Percentiles rank a stretch among this genome's conserved stretches.
phyloP scores from a whole-genome alignment of 1,140 invertebrate species.

The Eumeta japonica region DNA sequence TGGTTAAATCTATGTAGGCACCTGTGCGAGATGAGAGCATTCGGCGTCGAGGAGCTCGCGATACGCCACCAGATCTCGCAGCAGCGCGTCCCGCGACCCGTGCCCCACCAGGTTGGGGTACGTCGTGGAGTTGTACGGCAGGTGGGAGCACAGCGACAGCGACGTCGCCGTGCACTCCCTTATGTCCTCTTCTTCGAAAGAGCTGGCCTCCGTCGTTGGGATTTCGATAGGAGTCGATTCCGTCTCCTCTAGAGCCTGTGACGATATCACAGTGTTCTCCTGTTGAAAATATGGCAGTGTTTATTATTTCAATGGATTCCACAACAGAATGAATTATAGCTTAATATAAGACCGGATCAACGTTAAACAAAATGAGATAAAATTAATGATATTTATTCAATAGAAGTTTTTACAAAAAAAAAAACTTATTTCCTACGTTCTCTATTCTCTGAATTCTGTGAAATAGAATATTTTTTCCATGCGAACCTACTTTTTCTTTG shows the following conservation, averaged over 20 bases:
- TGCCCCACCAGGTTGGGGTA: constrained; percentile 80
- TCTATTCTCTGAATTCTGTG: no score
- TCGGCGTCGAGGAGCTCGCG: constrained; percentile 84
- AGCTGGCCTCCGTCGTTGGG: constrained; percentile 53
- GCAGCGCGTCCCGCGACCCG: constrained; percentile 64
- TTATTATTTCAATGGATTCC: no score
- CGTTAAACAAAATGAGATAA: no score
- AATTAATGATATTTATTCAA: no score
- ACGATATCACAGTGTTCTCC: constrained; percentile 46
- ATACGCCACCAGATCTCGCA: constrained; percentile 77
- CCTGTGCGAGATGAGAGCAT: constrained; percentile 74
- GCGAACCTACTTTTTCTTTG: no score
- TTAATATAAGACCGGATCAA: no score
- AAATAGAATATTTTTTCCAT: no score
- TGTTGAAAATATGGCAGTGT: no score
- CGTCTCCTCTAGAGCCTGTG: constrained; percentile 35
- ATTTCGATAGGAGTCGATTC: constrained; percentile 58
- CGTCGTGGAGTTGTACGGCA: constrained; percentile 77
- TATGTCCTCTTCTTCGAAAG: constrained; percentile 45
- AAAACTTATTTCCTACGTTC: no score
- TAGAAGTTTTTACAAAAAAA: no score
- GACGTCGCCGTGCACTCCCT: constrained; percentile 68
- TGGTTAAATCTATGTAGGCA: constrained; percentile 10
- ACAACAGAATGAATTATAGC: no score
- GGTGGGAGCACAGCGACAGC: constrained; percentile 69